These are phyloP conservation scores for Lethenteron reissneri DNA, from an alignment of 2,113 vertebrate species.

Conservation along the genomic window DNA sequence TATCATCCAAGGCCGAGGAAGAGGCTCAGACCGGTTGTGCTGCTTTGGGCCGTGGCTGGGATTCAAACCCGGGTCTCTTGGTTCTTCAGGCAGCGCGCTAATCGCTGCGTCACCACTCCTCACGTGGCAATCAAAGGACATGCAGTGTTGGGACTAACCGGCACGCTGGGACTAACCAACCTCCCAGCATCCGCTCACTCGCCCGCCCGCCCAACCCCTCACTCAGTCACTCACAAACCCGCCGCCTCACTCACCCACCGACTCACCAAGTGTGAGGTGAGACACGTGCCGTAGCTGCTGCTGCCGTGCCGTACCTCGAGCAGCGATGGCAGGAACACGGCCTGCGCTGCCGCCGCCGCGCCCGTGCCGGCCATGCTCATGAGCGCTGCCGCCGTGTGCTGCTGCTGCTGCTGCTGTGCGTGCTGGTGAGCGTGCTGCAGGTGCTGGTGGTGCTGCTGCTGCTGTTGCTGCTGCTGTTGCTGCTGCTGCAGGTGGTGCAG, in stretches of 20 bases:
- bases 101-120: no score
- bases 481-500: background rate
- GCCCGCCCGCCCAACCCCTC: no score
- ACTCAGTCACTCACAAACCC: no score
- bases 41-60: no score
- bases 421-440: no score
- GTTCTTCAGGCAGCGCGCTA: no score
- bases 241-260: no score
- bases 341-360: background rate
- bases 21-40: no score
- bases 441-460: slow-evolving; percentile 5
- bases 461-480: background rate
- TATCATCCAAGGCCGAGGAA: no score
- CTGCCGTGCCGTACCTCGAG: background rate
- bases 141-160: background rate
- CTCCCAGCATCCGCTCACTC: background rate
- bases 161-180: background rate
- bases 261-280: no score
- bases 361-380: background rate
- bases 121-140: background rate
- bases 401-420: background rate
- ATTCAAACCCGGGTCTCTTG: no score
- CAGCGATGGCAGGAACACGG: slow-evolving; percentile 3
- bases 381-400: background rate
- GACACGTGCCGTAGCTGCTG: no score